Base-by-base conservation (phyloP, 1,140 invertebrate species). In the Drosophila quadrilineata region DNA sequence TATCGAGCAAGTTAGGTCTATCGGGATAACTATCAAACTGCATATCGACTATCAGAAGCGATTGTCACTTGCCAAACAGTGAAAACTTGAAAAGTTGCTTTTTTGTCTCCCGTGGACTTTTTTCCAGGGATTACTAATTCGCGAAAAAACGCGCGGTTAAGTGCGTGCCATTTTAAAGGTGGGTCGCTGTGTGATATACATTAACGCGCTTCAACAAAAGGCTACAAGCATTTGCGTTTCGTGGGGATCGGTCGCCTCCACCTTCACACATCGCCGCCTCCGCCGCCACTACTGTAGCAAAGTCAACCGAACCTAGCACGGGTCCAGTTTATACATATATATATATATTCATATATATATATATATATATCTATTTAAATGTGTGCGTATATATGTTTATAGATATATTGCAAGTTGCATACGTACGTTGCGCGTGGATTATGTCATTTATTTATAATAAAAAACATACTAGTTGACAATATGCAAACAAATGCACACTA, bases 401-500 rank as follows among this genome's bases (percentile, higher is more conserved):
- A 28, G 45, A 43, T 28, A 64, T 70, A 74, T 67, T 71, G 68
- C 68, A 71, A 74, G 45, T 71, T 74, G 68, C 68, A 74, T 74
- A 74, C 74, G 79, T 79, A 67, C 66, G 70, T 65, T 54, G 70
- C 79, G 74, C 70, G 68, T 64, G 75, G 75, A 85, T 86, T 85
- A 85, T 85, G 79, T 85, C 82, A 86, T 87, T 86, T 85, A 72
- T 80, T 85, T 87, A 86, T 68, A 73, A 79, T 64, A 66, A 76
- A 79, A 59, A 57, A 54, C 56, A 59, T 64, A 62, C 57, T 62
- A 56, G 65, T 56, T 45, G 60, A 66, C 74, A 69, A 79, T 54
- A 60, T 71, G 82, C 69, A 65, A 63, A 71, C 56, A 76, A 77
- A 67, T 46, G 40, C 48, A 48, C 63, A 49, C 64, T 63, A 48